Percentiles rank a stretch among this genome's conserved stretches.
These are phyloP conservation scores for Parapsyche elsis DNA, from an alignment of 1,140 invertebrate genomes.

Conservation along the genomic window DNA sequence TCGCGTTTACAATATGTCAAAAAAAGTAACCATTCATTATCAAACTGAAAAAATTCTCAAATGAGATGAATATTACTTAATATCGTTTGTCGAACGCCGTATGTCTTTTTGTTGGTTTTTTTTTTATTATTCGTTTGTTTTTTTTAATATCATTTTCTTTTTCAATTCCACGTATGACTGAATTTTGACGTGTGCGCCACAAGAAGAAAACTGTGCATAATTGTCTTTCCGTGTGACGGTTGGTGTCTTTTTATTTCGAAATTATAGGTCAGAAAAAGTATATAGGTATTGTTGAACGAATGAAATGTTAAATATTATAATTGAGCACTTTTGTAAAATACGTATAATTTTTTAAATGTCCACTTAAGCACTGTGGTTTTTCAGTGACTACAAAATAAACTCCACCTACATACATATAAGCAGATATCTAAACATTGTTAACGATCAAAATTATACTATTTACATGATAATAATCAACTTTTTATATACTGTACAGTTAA, in stretches of 20 bases:
- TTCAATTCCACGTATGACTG: neutral
- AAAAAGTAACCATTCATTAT: constrained; percentile 12
- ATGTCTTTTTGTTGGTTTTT: neutral
- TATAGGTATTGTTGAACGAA: neutral
- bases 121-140: neutral
- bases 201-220: neutral
- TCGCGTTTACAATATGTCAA: neutral
- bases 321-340: constrained; percentile 28
- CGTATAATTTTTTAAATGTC: constrained; percentile 26
- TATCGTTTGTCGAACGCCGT: constrained; percentile 14
- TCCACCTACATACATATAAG: neutral
- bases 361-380: constrained; percentile 15
- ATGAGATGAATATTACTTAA: constrained; percentile 18
- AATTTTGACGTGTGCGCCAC: neutral
- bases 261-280: neutral
- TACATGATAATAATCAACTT: too few relatives aligned
- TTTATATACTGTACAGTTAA: too few relatives aligned
- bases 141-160: neutral
- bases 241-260: neutral
- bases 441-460: too few relatives aligned
- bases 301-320: constrained; percentile 28
- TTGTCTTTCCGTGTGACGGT: constrained; percentile 23
- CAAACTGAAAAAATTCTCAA: constrained; percentile 3
- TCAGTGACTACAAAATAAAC: neutral
- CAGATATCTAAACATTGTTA: neutral